Conservation (phyloP, 1,140 invertebrate genomes). For the Alviniconcha marisindica region DNA sequence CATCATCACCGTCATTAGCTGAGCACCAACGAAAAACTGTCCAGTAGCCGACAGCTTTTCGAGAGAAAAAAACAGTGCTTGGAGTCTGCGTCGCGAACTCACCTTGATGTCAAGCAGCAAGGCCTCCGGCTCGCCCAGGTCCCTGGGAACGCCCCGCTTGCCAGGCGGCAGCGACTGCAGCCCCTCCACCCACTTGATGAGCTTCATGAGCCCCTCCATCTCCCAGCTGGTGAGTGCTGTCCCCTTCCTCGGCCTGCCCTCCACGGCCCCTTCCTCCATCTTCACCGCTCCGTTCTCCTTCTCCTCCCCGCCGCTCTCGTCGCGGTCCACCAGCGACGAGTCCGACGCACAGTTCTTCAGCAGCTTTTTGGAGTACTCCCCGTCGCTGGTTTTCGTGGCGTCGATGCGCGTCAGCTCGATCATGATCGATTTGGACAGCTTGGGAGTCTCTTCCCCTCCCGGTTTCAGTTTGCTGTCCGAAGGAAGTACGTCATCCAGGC, state of each 20-base stretch:
- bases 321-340: constrained; percentile 10
- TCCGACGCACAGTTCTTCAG: constrained; percentile 31
- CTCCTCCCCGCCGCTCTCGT: constrained; percentile 24
- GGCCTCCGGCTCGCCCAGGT: constrained; percentile 92
- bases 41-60: too few species aligned
- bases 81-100: too few species aligned
- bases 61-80: too few species aligned
- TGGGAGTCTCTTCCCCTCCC: constrained; percentile 47
- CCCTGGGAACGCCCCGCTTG: constrained; percentile 94
- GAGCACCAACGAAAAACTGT: too few species aligned
- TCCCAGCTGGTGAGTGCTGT: constrained; percentile 80
- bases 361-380: constrained; percentile 40
- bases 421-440: constrained; percentile 61
- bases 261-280: constrained; percentile 20
- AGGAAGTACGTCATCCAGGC: constrained; percentile 47
- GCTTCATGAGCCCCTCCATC: constrained; percentile 86
- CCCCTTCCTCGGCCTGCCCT: background rate
- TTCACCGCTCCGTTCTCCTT: constrained; percentile 1
- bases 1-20: too few species aligned
- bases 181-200: constrained; percentile 89
- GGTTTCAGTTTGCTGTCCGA: constrained; percentile 43
- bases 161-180: constrained; percentile 86
- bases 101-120: constrained; percentile 89
- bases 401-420: constrained; percentile 69
- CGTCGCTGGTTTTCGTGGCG: constrained; percentile 44